Evolutionary conservation across 2,113 vertebrate genomes (phyloP).

Genomic region (Atrichornis clamosus): DNA sequence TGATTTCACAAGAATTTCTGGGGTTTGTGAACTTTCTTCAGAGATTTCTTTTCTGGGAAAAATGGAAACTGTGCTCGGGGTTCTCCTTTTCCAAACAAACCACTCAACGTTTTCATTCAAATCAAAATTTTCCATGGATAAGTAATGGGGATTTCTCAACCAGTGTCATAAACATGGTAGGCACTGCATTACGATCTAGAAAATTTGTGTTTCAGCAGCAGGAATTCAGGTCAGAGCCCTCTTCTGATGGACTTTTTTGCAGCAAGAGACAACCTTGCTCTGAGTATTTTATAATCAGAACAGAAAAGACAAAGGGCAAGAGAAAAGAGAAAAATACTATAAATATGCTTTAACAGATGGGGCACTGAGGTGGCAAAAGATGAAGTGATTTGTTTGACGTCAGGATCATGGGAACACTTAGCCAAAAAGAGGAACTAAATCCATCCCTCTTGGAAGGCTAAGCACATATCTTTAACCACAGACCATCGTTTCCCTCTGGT

Average conservation of each 20-base stretch:
- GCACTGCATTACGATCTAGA: background rate
- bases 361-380: conserved; percentile 28
- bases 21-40: conserved; percentile 44
- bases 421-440: conserved; percentile 14
- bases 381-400: conserved; percentile 20
- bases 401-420: background rate
- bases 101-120: background rate
- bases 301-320: background rate
- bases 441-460: conserved; percentile 17
- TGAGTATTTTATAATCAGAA: background rate
- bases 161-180: background rate
- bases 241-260: background rate
- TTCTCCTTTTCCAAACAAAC: conserved; percentile 10
- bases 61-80: background rate
- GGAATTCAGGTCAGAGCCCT: background rate
- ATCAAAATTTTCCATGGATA: background rate
- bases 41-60: conserved; percentile 1
- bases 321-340: background rate
- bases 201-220: background rate
- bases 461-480: conserved; percentile 24
- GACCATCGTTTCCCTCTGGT: background rate
- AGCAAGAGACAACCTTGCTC: background rate
- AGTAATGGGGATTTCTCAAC: background rate
- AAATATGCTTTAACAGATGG: background rate
- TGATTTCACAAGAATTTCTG: conserved; percentile 59